Evolutionary conservation across 1,140 invertebrate species (phyloP).

Genomic region (Himalopsyche phryganea): DNA sequence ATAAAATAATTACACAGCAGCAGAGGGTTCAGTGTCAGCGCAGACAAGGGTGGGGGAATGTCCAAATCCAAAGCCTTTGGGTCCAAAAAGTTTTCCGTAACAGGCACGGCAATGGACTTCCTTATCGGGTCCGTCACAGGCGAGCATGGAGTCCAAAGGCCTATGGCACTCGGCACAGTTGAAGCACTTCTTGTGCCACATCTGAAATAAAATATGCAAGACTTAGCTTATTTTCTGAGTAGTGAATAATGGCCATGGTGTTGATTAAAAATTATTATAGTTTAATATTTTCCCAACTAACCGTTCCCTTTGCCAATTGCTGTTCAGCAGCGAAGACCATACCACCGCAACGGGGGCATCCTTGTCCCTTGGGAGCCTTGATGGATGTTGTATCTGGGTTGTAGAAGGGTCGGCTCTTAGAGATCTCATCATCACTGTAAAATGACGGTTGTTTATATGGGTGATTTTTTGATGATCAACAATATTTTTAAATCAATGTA

Average conservation of each 20-base stretch:
- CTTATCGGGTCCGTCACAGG: conserved; percentile 84
- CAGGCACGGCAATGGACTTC: conserved; percentile 86
- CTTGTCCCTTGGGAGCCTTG: conserved; percentile 80
- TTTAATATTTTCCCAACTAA: conserved; percentile 45
- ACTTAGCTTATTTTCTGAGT: not conserved
- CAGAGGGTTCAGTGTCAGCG: conserved; percentile 66
- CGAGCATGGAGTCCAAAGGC: conserved; percentile 87
- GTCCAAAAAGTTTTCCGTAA: conserved; percentile 86
- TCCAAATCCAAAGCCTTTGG: conserved; percentile 87
- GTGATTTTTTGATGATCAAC: conserved; percentile 3
- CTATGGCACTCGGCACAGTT: conserved; percentile 90
- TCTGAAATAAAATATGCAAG: conserved; percentile 47
- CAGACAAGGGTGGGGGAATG: conserved; percentile 81
- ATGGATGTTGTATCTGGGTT: conserved; percentile 85
- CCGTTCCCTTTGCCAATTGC: conserved; percentile 86
- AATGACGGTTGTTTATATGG: conserved; percentile 3
- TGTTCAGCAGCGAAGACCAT: conserved; percentile 93
- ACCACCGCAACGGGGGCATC: conserved; percentile 87
- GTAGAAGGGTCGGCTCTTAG: conserved; percentile 68
- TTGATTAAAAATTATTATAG: not conserved
- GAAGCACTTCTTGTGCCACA: conserved; percentile 95
- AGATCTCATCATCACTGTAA: conserved; percentile 76
- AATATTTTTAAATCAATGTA: not conserved
- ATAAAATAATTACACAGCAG: conserved; percentile 62
- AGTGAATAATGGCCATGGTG: not conserved